A percentile compares a stretch with the other conserved stretches of the same genome.
Conservation (phyloP, 2,797 vertebrate genomes). For the Phaenicophaeus curvirostris region DNA sequence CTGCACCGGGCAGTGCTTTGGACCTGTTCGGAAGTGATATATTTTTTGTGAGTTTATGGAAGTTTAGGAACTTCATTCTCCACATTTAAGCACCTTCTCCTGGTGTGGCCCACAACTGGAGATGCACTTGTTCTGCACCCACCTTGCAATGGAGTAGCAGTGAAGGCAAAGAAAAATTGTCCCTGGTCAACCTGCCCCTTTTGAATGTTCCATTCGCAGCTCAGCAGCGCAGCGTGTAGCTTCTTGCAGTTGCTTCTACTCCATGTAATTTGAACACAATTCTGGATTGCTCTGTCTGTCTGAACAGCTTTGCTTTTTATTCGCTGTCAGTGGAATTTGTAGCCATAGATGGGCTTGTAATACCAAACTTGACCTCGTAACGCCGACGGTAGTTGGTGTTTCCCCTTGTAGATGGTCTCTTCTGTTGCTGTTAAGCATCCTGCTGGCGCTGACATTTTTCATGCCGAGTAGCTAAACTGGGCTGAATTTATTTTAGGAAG, state of each 20-base stretch:
- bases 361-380: not conserved
- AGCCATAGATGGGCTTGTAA: not conserved
- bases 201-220: not conserved
- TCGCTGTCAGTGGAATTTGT: not conserved
- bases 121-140: not conserved
- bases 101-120: not conserved
- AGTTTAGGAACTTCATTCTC: not conserved
- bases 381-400: not conserved
- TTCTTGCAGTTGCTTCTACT: not conserved
- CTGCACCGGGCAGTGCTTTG: not conserved
- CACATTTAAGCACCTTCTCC: not conserved
- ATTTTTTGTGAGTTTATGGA: not conserved
- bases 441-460: not conserved
- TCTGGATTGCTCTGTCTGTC: not conserved
- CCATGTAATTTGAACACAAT: not conserved
- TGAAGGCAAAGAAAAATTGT: not conserved
- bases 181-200: not conserved
- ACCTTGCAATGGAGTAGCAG: not conserved
- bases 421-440: not conserved
- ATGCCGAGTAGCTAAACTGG: not conserved
- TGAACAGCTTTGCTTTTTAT: not conserved
- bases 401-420: not conserved
- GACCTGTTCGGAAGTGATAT: not conserved
- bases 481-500: conserved; percentile 3
- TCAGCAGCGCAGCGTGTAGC: not conserved